phyloP scores from a whole-genome alignment of 2,113 vertebrate genomes.

The Willisornis vidua region DNA sequence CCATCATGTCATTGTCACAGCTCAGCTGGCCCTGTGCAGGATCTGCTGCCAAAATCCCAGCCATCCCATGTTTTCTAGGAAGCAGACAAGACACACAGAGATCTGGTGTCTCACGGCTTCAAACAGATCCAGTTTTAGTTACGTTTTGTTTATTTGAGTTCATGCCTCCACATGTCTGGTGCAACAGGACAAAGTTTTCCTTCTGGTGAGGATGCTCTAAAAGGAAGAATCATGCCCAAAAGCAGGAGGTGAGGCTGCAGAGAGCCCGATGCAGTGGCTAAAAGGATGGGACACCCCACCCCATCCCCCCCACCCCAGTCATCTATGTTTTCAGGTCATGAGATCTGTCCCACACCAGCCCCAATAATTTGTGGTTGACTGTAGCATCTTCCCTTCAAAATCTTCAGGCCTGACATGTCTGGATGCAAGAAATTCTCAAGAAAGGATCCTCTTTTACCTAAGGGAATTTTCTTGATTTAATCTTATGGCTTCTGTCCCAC shows the following conservation, averaged over 20 bases:
- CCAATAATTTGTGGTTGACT: neutral
- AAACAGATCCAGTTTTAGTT: neutral
- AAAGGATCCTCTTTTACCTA: neutral
- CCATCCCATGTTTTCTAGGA: rapidly evolving
- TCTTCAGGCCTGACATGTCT: neutral
- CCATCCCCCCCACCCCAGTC: neutral
- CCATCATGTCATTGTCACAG: neutral
- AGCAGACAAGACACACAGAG: neutral
- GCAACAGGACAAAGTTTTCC: neutral
- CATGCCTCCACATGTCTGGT: neutral
- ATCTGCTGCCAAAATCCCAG: neutral
- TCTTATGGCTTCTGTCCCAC: neutral
- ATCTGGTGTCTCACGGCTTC: neutral
- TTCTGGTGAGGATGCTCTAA: neutral
- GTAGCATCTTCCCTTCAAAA: neutral
- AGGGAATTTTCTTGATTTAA: neutral
- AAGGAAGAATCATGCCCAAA: neutral
- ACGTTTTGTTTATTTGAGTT: neutral
- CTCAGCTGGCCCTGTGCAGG: neutral
- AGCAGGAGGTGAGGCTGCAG: neutral
- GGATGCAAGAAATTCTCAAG: neutral
- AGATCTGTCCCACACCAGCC: neutral
- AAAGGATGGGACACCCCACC: neutral
- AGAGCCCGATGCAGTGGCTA: neutral
- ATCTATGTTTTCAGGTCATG: neutral